Conservation (phyloP, 2,797 vertebrate genomes). For the Thunnus albacares region DNA sequence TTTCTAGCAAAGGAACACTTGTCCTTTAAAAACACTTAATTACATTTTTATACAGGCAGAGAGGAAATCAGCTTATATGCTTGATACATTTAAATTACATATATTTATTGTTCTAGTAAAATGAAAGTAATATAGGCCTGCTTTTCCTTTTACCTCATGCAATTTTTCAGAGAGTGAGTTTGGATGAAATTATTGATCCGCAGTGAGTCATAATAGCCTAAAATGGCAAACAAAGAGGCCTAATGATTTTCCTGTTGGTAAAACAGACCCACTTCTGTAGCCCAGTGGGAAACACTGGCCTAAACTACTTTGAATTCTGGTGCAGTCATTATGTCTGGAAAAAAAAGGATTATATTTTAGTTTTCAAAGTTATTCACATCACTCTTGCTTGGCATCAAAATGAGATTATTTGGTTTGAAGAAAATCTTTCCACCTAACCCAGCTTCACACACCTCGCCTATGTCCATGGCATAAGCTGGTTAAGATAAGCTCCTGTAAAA, state of each 20-base stretch:
- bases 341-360: slow-evolving; percentile 62
- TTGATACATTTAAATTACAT: neutral
- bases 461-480: slow-evolving; percentile 70
- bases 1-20: neutral
- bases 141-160: neutral
- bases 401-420: slow-evolving; percentile 76
- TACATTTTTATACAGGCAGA: neutral
- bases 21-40: neutral
- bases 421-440: slow-evolving; percentile 72
- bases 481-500: slow-evolving; percentile 78
- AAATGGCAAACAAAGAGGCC: slow-evolving; percentile 40
- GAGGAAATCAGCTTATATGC: neutral
- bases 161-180: slow-evolving; percentile 6
- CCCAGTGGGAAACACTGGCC: slow-evolving; percentile 47
- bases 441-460: slow-evolving; percentile 62
- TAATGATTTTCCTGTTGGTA: slow-evolving; percentile 57
- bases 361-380: slow-evolving; percentile 74
- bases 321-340: slow-evolving; percentile 50
- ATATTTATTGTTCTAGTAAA: slow-evolving; percentile 6
- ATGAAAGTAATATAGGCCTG: neutral
- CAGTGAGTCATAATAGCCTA: slow-evolving; percentile 13
- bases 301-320: slow-evolving; percentile 62
- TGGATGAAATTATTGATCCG: slow-evolving; percentile 37
- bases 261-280: slow-evolving; percentile 46
- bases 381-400: slow-evolving; percentile 69